Evolutionary conservation across 2,113 vertebrate genomes (phyloP), one percentile per base, ranked within the genome.

Genomic region (Spea multiplicata): DNA sequence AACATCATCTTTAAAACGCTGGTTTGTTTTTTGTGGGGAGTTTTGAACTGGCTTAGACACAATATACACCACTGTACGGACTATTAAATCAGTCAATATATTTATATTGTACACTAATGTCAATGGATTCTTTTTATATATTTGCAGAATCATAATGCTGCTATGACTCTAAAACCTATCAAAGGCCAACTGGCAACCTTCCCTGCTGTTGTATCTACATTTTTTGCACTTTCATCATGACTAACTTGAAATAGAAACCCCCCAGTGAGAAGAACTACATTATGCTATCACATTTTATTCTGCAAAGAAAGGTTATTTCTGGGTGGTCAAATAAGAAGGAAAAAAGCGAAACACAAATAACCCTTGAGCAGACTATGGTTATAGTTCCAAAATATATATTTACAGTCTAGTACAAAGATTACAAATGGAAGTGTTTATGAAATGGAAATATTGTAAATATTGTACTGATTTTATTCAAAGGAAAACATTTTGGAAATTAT

Each of bases 391-490:
- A 98, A 98, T n/a, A 98, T 99, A 99, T 98, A 98, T 98, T 96
- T 99, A 99, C 96, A 99, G 97, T 99, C 97, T 98, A 96, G 97
- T 98, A 99, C 96, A 99, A 99, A 99, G 95, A 93, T 98, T 97
- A 98, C 94, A 98, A 98, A 97, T 96, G 94, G 96, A 96, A 95
- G 93, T 90, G 90, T 96, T 93, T 95, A 95, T 93, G 92, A 94
- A 93, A 95, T 86, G 91, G 93, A 93, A 93, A 93, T 91, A 87
- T 85, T 86, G 92, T 94, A 93, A 96, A 95, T 92, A 92, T 90
- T 93, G 92, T 94, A 94, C 94, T 94, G 87, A 92, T 94, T 87
- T 91, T 89, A 90, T 86, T 87, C 88, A 92, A 90, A 83, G 83
- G 90, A 91, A 94, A 95, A 91, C 91, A 91, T 88, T 92, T 90